Conservation (phyloP, 30 jellyfish, hydroid and myxozoan species). For the Turritopsis rubra region DNA sequence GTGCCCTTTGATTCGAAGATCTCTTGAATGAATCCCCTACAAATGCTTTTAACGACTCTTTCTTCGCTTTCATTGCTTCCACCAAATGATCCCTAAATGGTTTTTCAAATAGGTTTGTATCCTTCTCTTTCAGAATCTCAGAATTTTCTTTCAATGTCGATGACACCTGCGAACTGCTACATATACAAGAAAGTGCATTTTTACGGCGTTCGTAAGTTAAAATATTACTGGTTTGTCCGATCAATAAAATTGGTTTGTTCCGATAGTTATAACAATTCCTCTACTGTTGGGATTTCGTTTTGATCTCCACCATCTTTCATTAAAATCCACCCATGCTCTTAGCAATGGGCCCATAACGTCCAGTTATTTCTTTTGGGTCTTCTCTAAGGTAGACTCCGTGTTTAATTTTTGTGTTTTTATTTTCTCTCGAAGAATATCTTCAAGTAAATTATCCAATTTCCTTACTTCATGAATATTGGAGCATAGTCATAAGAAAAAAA, state of each 20-base stretch:
- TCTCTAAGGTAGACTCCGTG: neutral
- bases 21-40: no score
- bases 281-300: no score
- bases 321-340: no score
- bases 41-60: neutral
- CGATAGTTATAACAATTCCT: no score
- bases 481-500: no score
- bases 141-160: neutral
- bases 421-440: neutral
- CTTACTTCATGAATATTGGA: neutral
- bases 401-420: neutral
- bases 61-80: neutral
- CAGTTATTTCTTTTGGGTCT: neutral
- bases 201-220: neutral
- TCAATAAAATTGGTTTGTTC: no score
- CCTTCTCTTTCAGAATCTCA: neutral
- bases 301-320: no score
- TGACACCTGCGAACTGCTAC: neutral
- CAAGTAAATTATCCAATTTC: neutral
- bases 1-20: no score
- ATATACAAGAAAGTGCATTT: neutral
- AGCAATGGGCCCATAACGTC: neutral
- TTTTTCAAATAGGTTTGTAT: neutral
- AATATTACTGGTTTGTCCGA: neutral
- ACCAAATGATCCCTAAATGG: neutral